These are phyloP conservation scores for Aspidapion aeneum DNA, from an alignment of 2,888 invertebrate species.

Conservation along the genomic window DNA sequence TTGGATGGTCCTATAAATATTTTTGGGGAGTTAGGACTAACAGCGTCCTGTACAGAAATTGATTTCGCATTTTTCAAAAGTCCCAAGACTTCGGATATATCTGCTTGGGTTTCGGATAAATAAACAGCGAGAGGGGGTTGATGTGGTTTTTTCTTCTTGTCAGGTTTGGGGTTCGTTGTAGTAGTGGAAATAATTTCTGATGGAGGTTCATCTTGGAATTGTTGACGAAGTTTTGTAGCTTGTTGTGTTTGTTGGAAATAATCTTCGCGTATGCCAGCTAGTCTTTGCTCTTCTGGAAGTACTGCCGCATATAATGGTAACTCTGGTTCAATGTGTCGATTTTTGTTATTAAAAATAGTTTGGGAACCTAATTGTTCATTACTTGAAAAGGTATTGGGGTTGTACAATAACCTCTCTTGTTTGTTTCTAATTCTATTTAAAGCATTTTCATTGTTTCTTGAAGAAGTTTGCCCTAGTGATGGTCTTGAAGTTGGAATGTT, in stretches of 20 bases:
- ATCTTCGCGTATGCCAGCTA: constrained; percentile 45
- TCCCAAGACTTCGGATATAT: constrained; percentile 67
- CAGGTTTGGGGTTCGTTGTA: constrained; percentile 44
- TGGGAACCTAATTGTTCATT: not conserved
- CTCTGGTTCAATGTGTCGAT: not conserved
- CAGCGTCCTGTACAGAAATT: constrained; percentile 73
- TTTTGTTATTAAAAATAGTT: not conserved
- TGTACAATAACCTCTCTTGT: not conserved
- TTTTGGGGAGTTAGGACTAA: constrained; percentile 65
- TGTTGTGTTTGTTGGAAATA: constrained; percentile 46
- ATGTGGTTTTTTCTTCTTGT: constrained; percentile 66
- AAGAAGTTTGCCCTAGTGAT: constrained; percentile 36
- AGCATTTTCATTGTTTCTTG: not conserved
- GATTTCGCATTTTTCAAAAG: constrained; percentile 67
- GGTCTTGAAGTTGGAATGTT: not conserved
- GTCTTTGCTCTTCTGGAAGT: constrained; percentile 31
- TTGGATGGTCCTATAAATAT: constrained; percentile 81
- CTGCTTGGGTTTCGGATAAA: constrained; percentile 57
- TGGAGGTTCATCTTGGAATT: constrained; percentile 36
- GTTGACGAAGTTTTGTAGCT: constrained; percentile 44
- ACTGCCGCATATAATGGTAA: not conserved
- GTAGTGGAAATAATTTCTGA: constrained; percentile 37
- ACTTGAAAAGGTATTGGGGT: not conserved
- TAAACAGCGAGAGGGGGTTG: constrained; percentile 84
- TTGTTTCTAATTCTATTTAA: not conserved